Base-by-base conservation (phyloP, 2,888 invertebrate genomes). In the Megastigmus dorsalis region DNA sequence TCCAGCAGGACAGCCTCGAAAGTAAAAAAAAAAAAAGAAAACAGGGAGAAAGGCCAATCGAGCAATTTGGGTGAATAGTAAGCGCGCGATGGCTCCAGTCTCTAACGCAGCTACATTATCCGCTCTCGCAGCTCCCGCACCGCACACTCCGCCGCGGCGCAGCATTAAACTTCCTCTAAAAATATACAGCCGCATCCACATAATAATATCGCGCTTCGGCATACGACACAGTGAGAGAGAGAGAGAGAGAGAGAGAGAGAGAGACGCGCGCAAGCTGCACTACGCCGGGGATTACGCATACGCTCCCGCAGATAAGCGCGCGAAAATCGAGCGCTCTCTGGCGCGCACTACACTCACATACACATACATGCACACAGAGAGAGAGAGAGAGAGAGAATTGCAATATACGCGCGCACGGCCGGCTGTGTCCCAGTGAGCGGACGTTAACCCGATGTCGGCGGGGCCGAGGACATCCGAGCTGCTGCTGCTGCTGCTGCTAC, bases 381-480 rank as follows among this genome's bases (percentile, higher is more conserved):
- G 57, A 0, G 5, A 18, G 30, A 54, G 30, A 23, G 54, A 28
- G 30, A 28, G 54, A 54, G 23, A 57, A 30, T 15, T 26, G 62
- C 43, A 20, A 52, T 55, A 26, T n/a, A n/a, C n/a, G 69, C 20
- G 38, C 52, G 43, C 65, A 80, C 81, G 82, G 80, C 79, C 82
- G 81, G 75, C 76, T 80, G 86, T 84, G 87, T 84, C 87, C 88
- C 85, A 88, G 86, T 88, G 84, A 84, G 87, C 85, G 88, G 85
- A 81, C 86, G 83, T 88, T 88, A 83, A 86, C 87, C 87, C 82
- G 68, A 3, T n/a, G 45, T 1, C 66, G 79, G 77, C 78, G 84
- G 82, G 84, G 84, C 85, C 84, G 84, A 85, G 84, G 85, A 82
- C 83, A 81, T 81, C 80, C 82, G 82, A 84, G 79, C 77, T 71